These are phyloP conservation scores for Dilophus febrilis DNA, from an alignment of 2,888 invertebrate species.

Conservation along the genomic window DNA sequence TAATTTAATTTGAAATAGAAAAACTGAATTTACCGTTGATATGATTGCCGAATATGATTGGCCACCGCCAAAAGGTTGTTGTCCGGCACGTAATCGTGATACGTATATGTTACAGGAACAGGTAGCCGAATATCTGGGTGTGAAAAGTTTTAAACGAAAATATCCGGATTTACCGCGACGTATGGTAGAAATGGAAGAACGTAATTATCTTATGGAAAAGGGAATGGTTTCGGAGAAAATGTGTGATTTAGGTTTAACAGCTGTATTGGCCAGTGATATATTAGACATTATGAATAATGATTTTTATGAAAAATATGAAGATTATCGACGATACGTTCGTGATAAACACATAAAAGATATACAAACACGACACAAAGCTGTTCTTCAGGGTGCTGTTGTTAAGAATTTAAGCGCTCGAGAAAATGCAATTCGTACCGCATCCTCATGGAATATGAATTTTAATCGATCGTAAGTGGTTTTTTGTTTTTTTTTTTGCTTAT, in stretches of 20 bases:
- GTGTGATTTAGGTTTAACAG: conserved; percentile 83
- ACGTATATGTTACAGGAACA: conserved; percentile 92
- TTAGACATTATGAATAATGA: conserved; percentile 90
- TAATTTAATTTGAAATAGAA: conserved; percentile 12
- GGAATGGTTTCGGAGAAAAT: conserved; percentile 76
- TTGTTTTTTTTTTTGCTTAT: too few species aligned
- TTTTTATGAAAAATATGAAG: conserved; percentile 89
- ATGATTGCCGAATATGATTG: conserved; percentile 89
- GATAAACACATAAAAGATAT: conserved; percentile 49
- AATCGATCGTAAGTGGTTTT: conserved; percentile 39
- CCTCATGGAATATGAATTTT: conserved; percentile 76
- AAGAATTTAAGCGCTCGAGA: conserved; percentile 42
- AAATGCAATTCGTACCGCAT: conserved; percentile 69
- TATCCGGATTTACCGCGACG: conserved; percentile 77
- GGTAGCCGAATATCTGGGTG: conserved; percentile 85
- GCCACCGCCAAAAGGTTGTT: conserved; percentile 44
- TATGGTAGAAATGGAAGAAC: conserved; percentile 76
- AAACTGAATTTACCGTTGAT: conserved; percentile 56
- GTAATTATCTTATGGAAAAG: conserved; percentile 69
- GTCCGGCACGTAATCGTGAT: conserved; percentile 41
- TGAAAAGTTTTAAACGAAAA: conserved; percentile 93
- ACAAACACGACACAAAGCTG: conserved; percentile 46
- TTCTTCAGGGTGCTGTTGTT: conserved; percentile 25
- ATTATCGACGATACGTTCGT: conserved; percentile 47
- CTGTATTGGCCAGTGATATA: conserved; percentile 81